Evolutionary conservation across 2,888 invertebrate genomes (phyloP).

Genomic region (Lypha dubia): DNA sequence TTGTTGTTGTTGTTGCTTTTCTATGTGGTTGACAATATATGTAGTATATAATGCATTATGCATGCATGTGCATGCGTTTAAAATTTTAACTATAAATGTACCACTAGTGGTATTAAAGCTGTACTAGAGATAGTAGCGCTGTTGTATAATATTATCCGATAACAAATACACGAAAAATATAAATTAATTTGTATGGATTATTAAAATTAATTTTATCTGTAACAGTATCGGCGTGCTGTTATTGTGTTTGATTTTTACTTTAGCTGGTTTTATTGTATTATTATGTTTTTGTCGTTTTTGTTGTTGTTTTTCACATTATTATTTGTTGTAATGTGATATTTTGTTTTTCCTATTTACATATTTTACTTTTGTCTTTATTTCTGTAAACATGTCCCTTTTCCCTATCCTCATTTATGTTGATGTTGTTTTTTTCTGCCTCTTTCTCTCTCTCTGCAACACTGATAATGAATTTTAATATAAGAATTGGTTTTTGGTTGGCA

Average conservation of each 20-base stretch:
- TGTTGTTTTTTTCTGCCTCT: no score
- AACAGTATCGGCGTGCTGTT: neutral
- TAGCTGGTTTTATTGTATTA: constrained; percentile 5
- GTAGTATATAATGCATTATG: no score
- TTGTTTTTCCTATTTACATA: neutral
- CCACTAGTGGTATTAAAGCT: neutral
- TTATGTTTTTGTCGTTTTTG: neutral
- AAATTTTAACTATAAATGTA: neutral
- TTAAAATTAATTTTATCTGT: constrained; percentile 34
- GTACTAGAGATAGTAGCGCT: constrained; percentile 5
- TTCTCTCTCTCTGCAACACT: constrained; percentile 20
- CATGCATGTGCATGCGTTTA: neutral
- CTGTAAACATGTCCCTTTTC: neutral
- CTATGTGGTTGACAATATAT: constrained; percentile 23
- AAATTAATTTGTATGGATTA: constrained; percentile 36
- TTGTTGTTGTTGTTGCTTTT: constrained; percentile 32
- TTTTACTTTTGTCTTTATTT: neutral
- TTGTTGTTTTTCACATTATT: constrained; percentile 12
- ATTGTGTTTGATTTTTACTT: neutral
- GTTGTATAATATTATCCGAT: constrained; percentile 3
- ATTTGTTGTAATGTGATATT: constrained; percentile 6
- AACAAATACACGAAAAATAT: constrained; percentile 5
- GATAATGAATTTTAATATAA: constrained; percentile 65
- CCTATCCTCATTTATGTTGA: neutral
- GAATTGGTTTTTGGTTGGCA: constrained; percentile 60